Base-by-base conservation (phyloP, 2,113 vertebrate genomes). In the Embiotoca jacksoni region DNA sequence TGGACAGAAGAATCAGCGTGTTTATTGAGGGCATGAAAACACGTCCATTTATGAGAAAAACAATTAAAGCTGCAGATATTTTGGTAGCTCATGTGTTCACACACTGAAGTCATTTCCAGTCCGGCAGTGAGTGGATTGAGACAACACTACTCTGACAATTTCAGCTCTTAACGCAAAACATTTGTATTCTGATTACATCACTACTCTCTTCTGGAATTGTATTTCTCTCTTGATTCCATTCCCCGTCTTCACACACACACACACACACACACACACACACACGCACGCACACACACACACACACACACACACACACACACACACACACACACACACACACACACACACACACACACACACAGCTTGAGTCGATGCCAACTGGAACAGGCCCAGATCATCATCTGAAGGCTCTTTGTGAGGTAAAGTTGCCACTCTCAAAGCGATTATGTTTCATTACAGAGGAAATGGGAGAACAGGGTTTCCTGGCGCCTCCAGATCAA, bases 391-490 rank as follows among this genome's bases (percentile, higher is more conserved):
- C 70, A 80, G 73, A 68, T 23, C 23, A 44, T 69, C 31, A 78
- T 77, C 54, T 82, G 46, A 81, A 67, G 58, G 78, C 66, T 65
- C 33, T 84, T 61, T 82, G 72, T 67, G 57, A 81, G 61, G 60
- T 62, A 72, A 83, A 85, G 80, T 74, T 82, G 75, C 62, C 80
- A 66, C 85, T 91, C 62, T 75, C 35, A 78, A 72, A 76, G 62
- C 4, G 47, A 89, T 86, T 88, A 81, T 65, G 81, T 85, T 86
- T 91, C 88, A 75, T 89, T 72, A 83, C 81, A 77, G 75, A 68
- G 63, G 83, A 82, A 89, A 86, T 76, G 59, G 67, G 76, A 88
- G 81, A 72, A 61, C 75, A 71, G 73, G 62, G 79, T 85, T 84
- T 86, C 83, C 83, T 83, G 81, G 85, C 62, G 65, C 81, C 78